Evolutionary conservation across 2,888 invertebrate genomes (phyloP), one percentile per base, ranked within the genome.

Genomic region (Eupithecia tripunctaria): DNA sequence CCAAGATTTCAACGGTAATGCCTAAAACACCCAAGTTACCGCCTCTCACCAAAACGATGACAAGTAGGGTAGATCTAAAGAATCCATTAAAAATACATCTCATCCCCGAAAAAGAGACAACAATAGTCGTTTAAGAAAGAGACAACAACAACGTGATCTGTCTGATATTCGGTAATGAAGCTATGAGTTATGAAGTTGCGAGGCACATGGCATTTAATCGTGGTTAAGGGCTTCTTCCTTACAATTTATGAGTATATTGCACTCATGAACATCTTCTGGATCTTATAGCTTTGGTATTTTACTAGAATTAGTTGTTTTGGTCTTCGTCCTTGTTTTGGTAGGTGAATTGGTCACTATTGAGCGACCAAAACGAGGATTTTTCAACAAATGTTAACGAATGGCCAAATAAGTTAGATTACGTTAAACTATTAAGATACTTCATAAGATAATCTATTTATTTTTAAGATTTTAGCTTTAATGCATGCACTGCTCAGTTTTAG

Each of bases 171-270:
- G 56, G 56, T 56, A 56, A 56, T 56, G 56, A 25, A 56, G 56
- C 25, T 56, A 25, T 25, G 56, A 56, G 56, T 89, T 90, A 91
- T 89, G 89, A 89, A 90, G 86, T 87, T 85, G 88, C 85, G 60
- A 60, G 60, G 60, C 27, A 60, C 29, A 60, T 21, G 60, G 60
- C 29, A 29, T 60, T 3, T 2, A 18, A 29, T 8, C 60, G 60
- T 60, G 29, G 60, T 29, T 29, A 8, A 14, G 18, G 18, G 3
- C 60, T 51, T 51, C 10, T n/a, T 0, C 12, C 14, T 14, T 56
- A 25, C 29, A 60, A 60, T 60, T 27, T 6, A 6, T 32, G n/a
- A n/a, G n/a, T 60, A 27, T 60, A 15, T 27, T 18, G 18, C 4
- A 59, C 47, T 10, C 21, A 21, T 5, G 1, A 43, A 18, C 18